Percentiles rank a stretch among this genome's conserved stretches.
phyloP scores from a whole-genome alignment of 2,888 invertebrate species.

The Pardosa pseudoannulata region DNA sequence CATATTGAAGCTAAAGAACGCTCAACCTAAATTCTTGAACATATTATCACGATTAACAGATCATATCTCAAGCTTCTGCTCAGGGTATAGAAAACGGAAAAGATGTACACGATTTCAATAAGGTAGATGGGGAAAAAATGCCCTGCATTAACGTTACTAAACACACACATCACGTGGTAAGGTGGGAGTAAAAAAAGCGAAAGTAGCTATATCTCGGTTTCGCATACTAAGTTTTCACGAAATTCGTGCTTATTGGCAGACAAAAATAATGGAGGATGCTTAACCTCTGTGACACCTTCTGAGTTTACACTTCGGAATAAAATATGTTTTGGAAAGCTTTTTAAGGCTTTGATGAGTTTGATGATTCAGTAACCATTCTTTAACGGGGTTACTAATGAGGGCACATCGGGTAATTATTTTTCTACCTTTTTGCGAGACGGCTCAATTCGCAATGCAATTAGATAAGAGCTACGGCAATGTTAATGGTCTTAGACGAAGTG shows the following conservation, averaged over 20 bases:
- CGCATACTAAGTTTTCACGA: conserved; percentile 15
- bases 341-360: neutral
- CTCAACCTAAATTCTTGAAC: neutral
- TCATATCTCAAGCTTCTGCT: neutral
- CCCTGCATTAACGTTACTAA: neutral
- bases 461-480: neutral
- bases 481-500: neutral
- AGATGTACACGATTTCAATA: conserved; percentile 9
- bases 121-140: neutral
- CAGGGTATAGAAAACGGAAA: neutral
- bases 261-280: neutral
- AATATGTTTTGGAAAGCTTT: neutral
- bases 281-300: neutral
- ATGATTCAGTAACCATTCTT: neutral
- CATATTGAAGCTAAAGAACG: too few relatives aligned
- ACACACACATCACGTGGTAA: neutral
- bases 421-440: neutral
- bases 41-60: neutral
- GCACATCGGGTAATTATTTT: conserved; percentile 5
- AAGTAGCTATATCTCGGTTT: neutral
- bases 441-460: conserved; percentile 2
- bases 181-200: conserved; percentile 1
- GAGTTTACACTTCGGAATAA: neutral
- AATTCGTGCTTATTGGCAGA: neutral
- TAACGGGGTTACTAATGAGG: conserved; percentile 23